Conservation (phyloP, 2,797 vertebrate genomes). For the Micrastur ruficollis region DNA sequence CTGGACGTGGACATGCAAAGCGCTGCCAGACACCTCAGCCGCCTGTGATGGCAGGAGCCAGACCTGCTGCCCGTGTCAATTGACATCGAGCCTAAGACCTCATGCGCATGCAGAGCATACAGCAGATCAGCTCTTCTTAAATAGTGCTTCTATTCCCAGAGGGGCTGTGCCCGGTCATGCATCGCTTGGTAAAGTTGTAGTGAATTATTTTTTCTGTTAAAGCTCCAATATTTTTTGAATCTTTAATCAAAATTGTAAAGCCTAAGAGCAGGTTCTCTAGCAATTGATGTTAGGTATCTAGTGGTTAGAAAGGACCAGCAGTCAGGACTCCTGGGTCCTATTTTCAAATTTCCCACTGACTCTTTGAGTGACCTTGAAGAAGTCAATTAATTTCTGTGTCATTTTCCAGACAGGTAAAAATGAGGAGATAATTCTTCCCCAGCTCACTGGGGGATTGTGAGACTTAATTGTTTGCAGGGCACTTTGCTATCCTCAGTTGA, state of each 20-base stretch:
- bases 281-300: slow-evolving; percentile 9
- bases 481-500: not conserved
- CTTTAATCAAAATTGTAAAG: slow-evolving; percentile 47
- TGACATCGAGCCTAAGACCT: not conserved
- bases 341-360: slow-evolving; percentile 30
- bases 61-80: not conserved
- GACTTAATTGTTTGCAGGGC: slow-evolving; percentile 47
- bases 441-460: not conserved
- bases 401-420: slow-evolving; percentile 61
- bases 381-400: slow-evolving; percentile 60
- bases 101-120: not conserved
- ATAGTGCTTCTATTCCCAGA: not conserved
- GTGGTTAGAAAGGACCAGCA: slow-evolving; percentile 5
- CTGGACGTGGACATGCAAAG: not conserved
- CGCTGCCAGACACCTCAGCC: not conserved
- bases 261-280: not conserved
- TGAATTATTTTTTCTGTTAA: slow-evolving; percentile 21
- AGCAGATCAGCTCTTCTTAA: not conserved
- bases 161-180: not conserved
- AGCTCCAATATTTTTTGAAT: not conserved
- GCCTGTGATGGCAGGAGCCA: not conserved
- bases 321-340: slow-evolving; percentile 40
- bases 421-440: slow-evolving; percentile 41
- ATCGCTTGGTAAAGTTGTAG: not conserved
- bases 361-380: slow-evolving; percentile 45